phyloP scores from a whole-genome alignment of 2,888 invertebrate genomes.

The Cephus nigrinus region DNA sequence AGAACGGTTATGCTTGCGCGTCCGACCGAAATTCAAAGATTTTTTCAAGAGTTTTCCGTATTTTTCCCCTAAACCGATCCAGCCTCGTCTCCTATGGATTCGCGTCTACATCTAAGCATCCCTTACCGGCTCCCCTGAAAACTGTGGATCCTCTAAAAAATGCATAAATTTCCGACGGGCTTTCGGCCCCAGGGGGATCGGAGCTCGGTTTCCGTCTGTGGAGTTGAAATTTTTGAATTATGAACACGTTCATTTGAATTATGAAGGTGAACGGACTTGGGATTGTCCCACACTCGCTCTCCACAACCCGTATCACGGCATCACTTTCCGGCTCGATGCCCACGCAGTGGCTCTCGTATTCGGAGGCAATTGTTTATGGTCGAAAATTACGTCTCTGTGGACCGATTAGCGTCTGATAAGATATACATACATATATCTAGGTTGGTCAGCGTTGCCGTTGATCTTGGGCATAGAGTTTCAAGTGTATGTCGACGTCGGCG shows the following conservation, averaged over 20 bases:
- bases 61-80: no score
- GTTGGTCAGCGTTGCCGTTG: background rate
- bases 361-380: constrained; percentile 26
- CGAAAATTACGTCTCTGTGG: constrained; percentile 4
- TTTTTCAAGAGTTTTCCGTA: background rate
- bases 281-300: background rate
- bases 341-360: background rate
- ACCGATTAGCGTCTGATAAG: no score
- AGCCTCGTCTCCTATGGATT: no score
- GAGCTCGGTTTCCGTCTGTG: constrained; percentile 20
- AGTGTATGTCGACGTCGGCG: background rate
- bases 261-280: constrained; percentile 15
- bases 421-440: no score
- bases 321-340: no score
- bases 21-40: background rate
- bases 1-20: background rate
- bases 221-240: constrained; percentile 26
- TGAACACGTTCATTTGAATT: constrained; percentile 26
- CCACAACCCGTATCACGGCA: background rate
- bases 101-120: background rate
- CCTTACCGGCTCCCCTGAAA: no score
- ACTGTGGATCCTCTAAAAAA: constrained; percentile 14
- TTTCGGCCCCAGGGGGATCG: constrained; percentile 12
- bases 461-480: background rate
- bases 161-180: constrained; percentile 25